Evolutionary conservation across 2,113 vertebrate species (phyloP), one percentile per base, ranked within the genome.

Genomic region (Hemibagrus wyckioides): DNA sequence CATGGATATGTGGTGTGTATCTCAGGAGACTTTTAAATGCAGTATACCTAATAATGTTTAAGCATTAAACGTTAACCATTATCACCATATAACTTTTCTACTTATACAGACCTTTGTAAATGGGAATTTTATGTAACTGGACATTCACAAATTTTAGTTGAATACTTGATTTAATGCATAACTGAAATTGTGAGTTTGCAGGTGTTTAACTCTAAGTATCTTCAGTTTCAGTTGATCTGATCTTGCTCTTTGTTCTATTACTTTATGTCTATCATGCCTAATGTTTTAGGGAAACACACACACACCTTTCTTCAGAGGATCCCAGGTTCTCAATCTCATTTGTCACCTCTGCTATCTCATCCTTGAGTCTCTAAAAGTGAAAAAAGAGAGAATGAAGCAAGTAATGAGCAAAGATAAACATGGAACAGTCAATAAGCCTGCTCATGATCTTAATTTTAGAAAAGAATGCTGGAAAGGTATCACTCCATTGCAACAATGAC

Each of bases 281-380:
- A 2, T 59, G 17, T 3, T 57, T 56, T 39, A 39, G 36, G 36
- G 11, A 80, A 57, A 73, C 63, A 28, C 28, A 48, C 63, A 80
- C 95, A 95, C 92, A 99, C 98, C 97, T 96, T 92, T 99, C 98
- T 93, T 99, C 97, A 25, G 97, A 97, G 92, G 96, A 96, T 9
- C 97, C 98, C 93, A 99, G 96, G 94, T 92, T 98, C 92, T 99
- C 98, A n/a, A 99, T 99, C 93, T 99, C 98, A 94, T 94, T 97
- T 50, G 97, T 98, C 86, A 99, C 98, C 85, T 99, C 98, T 93
- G 97, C 96, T 95, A 99, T 99, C 96, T 99, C 98, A 97, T 99
- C 97, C 94, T 98, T 99, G 91, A 99, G 96, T 85, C 97, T 96
- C 98, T 99, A 23, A 30, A 54, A 13, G 90, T 76, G 90, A 85